Base-by-base conservation (phyloP, 2,113 vertebrate genomes). In the Antennarius striatus region DNA sequence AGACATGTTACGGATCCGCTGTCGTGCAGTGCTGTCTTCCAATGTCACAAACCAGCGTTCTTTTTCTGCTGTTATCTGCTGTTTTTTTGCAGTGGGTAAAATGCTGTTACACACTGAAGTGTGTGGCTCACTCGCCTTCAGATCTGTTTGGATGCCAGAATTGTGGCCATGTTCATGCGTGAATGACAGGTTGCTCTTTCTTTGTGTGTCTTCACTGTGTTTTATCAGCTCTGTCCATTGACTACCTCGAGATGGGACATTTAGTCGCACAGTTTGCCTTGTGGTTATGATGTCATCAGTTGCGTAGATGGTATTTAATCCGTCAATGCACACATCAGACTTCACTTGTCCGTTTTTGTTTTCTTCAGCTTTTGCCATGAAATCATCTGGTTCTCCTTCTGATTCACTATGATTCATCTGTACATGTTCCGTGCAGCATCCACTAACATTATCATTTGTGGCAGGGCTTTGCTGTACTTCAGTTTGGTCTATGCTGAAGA, bases 21-120 rank as follows among this genome's bases (percentile, higher is more conserved):
- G 61, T 17, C 39, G 65, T 40, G 51, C 36, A 1, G 68, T 80
- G 29, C 46, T 85, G 40, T 83, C 81, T n/a, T 89, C 89, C 55
- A 91, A 77, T 6, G 91, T 91, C 60, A 93, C 88, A 39, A 93
- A 92, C 91, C 90, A 91, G n/a, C 89, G 88, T 64, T 93, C 93
- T 36, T 85, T 92, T 57, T 92, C 87, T 46, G 64, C 60, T 63
- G 50, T 84, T 11, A 40, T 12, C 43, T 40, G 30, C 49, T 56
- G 43, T 22, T 65, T 17, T 45, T 65, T 4, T 13, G 50, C 49
- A 22, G 22, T 59, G 60, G 1, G 62, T n/a, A n/a, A 22, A 61
- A 13, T 49, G 32, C 32, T 17, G 56, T 32, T 49, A 46, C 65
- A 70, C 63, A 62, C 3, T 36, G 32, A 36, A 1, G 15, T 2